Evolutionary conservation across 2,113 vertebrate genomes (phyloP).

Genomic region (Lathamus discolor): DNA sequence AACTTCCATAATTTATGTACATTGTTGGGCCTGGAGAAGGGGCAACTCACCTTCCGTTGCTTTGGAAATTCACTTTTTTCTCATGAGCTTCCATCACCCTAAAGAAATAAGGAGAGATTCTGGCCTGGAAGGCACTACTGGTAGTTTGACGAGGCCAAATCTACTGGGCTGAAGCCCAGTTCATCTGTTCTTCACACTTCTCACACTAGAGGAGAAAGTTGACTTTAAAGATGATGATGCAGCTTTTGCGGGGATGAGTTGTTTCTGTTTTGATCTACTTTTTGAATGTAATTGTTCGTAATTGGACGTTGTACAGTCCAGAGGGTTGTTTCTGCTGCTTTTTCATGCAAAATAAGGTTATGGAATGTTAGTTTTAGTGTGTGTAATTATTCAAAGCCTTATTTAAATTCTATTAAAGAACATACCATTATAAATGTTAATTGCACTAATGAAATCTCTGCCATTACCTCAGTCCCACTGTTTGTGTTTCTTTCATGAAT

Average conservation of each 20-base stretch:
- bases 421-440: conserved; percentile 77
- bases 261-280: conserved; percentile 58
- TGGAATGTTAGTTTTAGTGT: conserved; percentile 75
- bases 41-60: not conserved
- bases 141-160: conserved; percentile 25
- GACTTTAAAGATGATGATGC: conserved; percentile 23
- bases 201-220: not conserved
- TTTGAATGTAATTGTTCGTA: conserved; percentile 77
- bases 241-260: conserved; percentile 1
- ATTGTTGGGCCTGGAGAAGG: not conserved
- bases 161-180: not conserved
- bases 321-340: conserved; percentile 67
- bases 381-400: conserved; percentile 81
- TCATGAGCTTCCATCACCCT: conserved; percentile 29
- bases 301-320: conserved; percentile 51
- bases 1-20: conserved; percentile 31
- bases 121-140: conserved; percentile 12
- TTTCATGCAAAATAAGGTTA: conserved; percentile 70
- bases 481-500: conserved; percentile 57
- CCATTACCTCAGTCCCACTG: conserved; percentile 64
- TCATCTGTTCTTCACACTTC: conserved; percentile 23
- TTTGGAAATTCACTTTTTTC: not conserved
- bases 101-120: conserved; percentile 20
- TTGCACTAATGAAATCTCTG: conserved; percentile 79
- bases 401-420: conserved; percentile 81